A percentile compares a stretch with the other conserved stretches of the same genome.
Conservation (phyloP, 2,113 vertebrate genomes). For the Addax nasomaculatus region DNA sequence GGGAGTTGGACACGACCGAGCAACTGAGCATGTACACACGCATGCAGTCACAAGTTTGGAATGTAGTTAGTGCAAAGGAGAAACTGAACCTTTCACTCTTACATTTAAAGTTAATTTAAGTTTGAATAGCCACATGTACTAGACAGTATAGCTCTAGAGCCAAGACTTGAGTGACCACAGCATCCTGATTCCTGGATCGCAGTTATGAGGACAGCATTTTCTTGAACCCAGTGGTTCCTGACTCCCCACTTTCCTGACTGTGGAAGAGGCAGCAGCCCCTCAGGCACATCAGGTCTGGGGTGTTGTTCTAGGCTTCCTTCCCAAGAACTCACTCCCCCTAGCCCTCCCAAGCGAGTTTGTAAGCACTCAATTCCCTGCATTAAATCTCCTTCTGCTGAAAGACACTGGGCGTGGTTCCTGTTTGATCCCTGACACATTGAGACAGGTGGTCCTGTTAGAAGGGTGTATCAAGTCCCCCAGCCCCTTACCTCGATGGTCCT, state of each 20-base stretch:
- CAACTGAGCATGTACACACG: background rate
- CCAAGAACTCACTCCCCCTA: background rate
- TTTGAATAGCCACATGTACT: background rate
- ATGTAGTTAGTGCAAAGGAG: background rate
- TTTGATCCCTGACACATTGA: background rate
- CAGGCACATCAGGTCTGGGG: background rate
- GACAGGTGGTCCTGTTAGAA: background rate
- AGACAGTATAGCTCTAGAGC: background rate
- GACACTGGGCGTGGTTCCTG: background rate
- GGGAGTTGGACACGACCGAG: background rate
- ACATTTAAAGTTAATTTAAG: background rate
- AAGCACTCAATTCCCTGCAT: background rate
- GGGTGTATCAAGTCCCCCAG: rapidly evolving
- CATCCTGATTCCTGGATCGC: too few species aligned
- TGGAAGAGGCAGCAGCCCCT: background rate
- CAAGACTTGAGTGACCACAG: rapidly evolving
- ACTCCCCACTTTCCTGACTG: background rate
- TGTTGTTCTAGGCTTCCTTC: background rate
- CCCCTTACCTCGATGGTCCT: conserved; percentile 85
- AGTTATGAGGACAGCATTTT: background rate
- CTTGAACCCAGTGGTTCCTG: background rate
- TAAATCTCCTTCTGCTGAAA: background rate
- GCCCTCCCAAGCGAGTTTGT: background rate
- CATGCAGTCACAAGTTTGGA: background rate
- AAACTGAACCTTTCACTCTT: background rate